These are phyloP conservation scores for Microdon myrmicae DNA, from an alignment of 2,888 invertebrate genomes.

Conservation along the genomic window DNA sequence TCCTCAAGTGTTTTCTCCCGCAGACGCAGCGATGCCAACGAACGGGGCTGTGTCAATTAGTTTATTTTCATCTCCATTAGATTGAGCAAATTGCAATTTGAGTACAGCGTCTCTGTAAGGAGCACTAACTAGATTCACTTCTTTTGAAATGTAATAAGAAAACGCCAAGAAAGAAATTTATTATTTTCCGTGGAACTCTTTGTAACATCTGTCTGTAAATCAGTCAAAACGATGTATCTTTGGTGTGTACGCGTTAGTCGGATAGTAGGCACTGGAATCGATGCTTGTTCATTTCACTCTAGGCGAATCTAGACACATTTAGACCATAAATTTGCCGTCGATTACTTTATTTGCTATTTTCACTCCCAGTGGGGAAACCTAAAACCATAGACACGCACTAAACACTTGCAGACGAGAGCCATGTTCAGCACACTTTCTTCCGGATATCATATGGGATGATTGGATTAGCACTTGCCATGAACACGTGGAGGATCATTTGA, in stretches of 20 bases:
- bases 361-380: constrained; percentile 32
- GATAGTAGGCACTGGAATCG: constrained; percentile 24
- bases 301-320: constrained; percentile 13
- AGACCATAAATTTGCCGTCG: constrained; percentile 18
- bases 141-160: too few species aligned
- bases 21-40: too few species aligned
- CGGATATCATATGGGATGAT: constrained; percentile 26
- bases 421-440: constrained; percentile 36
- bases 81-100: constrained; percentile 12
- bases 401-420: constrained; percentile 8
- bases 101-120: too few species aligned
- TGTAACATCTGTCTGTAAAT: constrained; percentile 3
- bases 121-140: too few species aligned
- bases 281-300: neutral
- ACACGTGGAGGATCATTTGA: neutral
- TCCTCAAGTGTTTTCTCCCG: too few species aligned
- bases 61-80: constrained; percentile 38
- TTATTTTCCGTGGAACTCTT: too few species aligned
- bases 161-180: too few species aligned
- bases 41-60: constrained; percentile 20
- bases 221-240: constrained; percentile 1
- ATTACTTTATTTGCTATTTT: constrained; percentile 39
- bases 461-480: constrained; percentile 15
- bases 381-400: constrained; percentile 13
- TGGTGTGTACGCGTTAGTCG: constrained; percentile 2